These are phyloP conservation scores for Drosophila neotestacea DNA, from an alignment of 2,888 invertebrate genomes.

Conservation along the genomic window DNA sequence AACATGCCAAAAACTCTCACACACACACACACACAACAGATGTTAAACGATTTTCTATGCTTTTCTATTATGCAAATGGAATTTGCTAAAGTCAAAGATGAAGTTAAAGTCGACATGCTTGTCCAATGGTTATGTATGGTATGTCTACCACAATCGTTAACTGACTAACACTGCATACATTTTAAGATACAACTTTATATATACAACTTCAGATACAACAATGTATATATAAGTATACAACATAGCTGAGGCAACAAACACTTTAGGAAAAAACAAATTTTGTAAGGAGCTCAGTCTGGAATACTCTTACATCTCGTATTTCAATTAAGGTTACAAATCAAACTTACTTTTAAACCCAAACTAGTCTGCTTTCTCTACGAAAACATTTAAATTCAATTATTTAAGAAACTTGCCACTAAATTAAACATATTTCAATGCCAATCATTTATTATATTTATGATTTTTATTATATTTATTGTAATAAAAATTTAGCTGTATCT, in stretches of 20 bases:
- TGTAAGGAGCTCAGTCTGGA: neutral
- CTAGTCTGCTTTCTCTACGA: too few relatives aligned
- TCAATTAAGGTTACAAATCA: neutral
- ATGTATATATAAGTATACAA: neutral
- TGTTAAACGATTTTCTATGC: conserved; percentile 34
- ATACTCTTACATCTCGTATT: neutral
- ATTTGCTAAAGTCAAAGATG: conserved; percentile 4
- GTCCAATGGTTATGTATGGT: conserved; percentile 34
- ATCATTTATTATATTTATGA: too few relatives aligned
- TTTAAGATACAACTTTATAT: neutral
- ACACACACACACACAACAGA: conserved; percentile 11
- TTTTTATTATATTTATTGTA: too few relatives aligned
- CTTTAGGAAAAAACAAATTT: neutral
- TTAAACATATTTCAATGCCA: too few relatives aligned
- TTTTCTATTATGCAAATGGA: conserved; percentile 65
- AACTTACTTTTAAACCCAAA: too few relatives aligned
- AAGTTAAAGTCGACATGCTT: conserved; percentile 2
- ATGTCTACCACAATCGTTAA: conserved; percentile 14
- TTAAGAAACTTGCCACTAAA: too few relatives aligned
- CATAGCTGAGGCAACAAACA: neutral
- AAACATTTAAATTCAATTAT: too few relatives aligned
- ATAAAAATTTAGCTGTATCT: too few relatives aligned
- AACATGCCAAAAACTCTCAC: conserved; percentile 29
- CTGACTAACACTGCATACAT: neutral
- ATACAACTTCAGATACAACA: too few relatives aligned